Evolutionary conservation across 2,888 invertebrate genomes (phyloP), one percentile per base, ranked within the genome.

Genomic region (Synergus japonicus): DNA sequence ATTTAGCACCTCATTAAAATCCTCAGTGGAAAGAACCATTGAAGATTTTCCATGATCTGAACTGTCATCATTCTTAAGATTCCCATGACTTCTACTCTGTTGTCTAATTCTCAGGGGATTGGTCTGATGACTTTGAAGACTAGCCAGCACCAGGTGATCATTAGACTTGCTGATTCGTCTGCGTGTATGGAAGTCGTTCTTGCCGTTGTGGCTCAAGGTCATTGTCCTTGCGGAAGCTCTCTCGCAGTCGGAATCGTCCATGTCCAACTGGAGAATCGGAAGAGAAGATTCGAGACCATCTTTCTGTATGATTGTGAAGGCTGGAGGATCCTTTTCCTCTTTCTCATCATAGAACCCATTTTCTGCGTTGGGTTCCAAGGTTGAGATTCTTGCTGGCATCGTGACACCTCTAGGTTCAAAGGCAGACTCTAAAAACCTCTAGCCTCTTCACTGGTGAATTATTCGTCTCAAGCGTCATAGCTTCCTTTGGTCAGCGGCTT

Each of bases 1-100:
- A 90, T 96, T 96, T 81, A 97, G 93, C 78, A 95, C 95, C 86
- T 95, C 95, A 82, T 95, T 95, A 91, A 96, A 96, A 86, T 94
- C 94, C 79, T 92, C 90, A 67, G 93, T 93, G 15, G 93, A 89
- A 10, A 91, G 83, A n/a, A 91, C 91, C 82, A 93, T 92, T 29
- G 91, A 87, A 2, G 87, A 83, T 22, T 85, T 89, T 58, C 78
- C 83, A 9, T 80, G 78, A 13, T 88, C 87, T 4, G 87, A 87
- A 66, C 88, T 90, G 46, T 88, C 88, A 76, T 90, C 89, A 9
- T 83, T 83, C 0, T 73, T 78, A 12, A 94, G 86, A 85, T 93
- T 92, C 12, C 93, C 93, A 78, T 93, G 92, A 60, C 93, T 93
- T 79, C 89, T 89, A 83, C 93, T 93, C 76, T 92, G 87, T 13